These are phyloP conservation scores for Willowsia nigromaculata DNA, from an alignment of 2,888 invertebrate species.

Conservation along the genomic window DNA sequence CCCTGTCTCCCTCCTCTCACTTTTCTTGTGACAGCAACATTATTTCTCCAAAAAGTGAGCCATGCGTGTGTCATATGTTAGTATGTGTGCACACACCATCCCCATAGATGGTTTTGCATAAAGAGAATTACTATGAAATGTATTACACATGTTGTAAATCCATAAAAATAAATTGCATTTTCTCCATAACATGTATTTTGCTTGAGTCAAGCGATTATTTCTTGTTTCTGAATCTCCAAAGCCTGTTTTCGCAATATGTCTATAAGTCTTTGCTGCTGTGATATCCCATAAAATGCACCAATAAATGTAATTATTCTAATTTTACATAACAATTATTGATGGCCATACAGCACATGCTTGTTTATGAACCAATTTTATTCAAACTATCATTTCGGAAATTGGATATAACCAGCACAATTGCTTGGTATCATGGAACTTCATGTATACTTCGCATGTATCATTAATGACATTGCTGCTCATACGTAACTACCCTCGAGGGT, in stretches of 20 bases:
- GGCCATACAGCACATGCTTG: too few relatives aligned
- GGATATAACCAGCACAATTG: too few relatives aligned
- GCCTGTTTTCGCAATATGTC: too few relatives aligned
- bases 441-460: neutral
- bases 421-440: neutral
- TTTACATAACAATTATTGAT: too few relatives aligned
- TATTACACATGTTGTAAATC: neutral
- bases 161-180: neutral
- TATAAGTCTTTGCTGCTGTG: too few relatives aligned
- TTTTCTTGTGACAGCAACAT: slow-evolving; percentile 63
- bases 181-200: too few relatives aligned
- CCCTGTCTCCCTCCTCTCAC: slow-evolving; percentile 51
- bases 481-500: slow-evolving; percentile 36
- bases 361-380: too few relatives aligned
- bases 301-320: too few relatives aligned
- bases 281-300: too few relatives aligned
- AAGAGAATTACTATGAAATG: neutral
- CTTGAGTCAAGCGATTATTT: too few relatives aligned
- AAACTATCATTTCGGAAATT: too few relatives aligned
- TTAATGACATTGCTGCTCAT: neutral
- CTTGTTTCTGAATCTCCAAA: too few relatives aligned
- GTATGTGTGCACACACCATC: neutral
- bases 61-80: slow-evolving; percentile 4
- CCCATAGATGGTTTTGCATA: neutral
- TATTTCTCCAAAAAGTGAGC: slow-evolving; percentile 59